Base-by-base conservation (phyloP, 2,888 invertebrate genomes). In the Leptopilina myrica region DNA sequence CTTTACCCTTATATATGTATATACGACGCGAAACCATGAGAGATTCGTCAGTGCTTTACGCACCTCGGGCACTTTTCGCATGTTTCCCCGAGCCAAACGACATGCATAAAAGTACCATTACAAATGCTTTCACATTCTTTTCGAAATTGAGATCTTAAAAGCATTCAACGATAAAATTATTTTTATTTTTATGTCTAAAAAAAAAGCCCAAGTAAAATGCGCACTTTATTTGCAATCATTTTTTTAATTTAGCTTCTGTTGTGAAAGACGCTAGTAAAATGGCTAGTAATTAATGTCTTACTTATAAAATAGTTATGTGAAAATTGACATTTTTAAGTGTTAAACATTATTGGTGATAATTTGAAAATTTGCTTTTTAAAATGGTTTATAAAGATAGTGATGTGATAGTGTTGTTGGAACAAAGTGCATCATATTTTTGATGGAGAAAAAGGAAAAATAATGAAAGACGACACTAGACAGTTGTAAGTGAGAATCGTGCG, bases 101-200 rank as follows among this genome's bases (percentile, higher is more conserved):
- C 49, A 69, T 20, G 49, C 69, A 33, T 33, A 69, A 33, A 69
- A 26, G 49, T 14, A 20, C 20, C 69, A 69, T 14, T 69, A 53
- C 20, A 12, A 26, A 69, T 14, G 14, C 69, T 69, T 53, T 53
- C 67, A 46, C 67, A 49, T 49, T 20, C 20, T 67, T 46, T 67
- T 9, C 46, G 15, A 67, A 49, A 33, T 67, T 49, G 46, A 67
- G 67, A 67, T 49, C 46, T 67, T 67, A 67, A 67, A 67, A 67
- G 49, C 46, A 67, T 67, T 67, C 49, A 67, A 49, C 20, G 67
- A 67, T 67, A 67, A 67, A 67, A 67, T 67, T 15, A 20, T 49
- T 20, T 49, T 20, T 67, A 20, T 49, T 49, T 67, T 15, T 49
- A 49, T 20, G 20, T 20, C 20, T n/a, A n/a, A 11, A 46, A 20